phyloP scores from a whole-genome alignment of 2,888 invertebrate species.

The Caenorhabditis japonica region DNA sequence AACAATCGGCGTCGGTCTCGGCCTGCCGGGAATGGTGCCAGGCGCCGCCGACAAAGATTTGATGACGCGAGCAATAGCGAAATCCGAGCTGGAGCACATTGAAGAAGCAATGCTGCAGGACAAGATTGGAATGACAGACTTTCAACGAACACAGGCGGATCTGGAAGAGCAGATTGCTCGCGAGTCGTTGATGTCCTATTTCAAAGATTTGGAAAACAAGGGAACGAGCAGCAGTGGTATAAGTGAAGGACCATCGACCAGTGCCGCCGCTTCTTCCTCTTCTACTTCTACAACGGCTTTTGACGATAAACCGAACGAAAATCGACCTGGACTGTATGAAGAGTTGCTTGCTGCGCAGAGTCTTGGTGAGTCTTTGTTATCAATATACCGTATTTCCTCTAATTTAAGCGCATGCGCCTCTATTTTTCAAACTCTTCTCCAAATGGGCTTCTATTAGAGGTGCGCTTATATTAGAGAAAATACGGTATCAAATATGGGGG shows the following conservation, averaged over 20 bases:
- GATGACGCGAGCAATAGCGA: slow-evolving; percentile 61
- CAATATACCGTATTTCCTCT: too few relatives aligned
- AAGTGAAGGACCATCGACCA: slow-evolving; percentile 4
- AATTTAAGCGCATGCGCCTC: too few relatives aligned
- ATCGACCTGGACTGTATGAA: slow-evolving; percentile 62
- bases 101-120: slow-evolving; percentile 89
- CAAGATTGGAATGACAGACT: slow-evolving; percentile 89
- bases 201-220: slow-evolving; percentile 42
- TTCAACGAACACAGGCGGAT: slow-evolving; percentile 87
- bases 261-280: slow-evolving; percentile 1
- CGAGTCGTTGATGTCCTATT: slow-evolving; percentile 67
- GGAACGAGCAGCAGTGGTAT: not conserved
- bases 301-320: slow-evolving; percentile 4
- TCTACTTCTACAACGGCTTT: not conserved
- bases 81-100: slow-evolving; percentile 66
- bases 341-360: slow-evolving; percentile 62
- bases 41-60: slow-evolving; percentile 71
- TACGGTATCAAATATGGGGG: too few relatives aligned
- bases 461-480: too few relatives aligned
- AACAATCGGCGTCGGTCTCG: slow-evolving; percentile 86
- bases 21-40: slow-evolving; percentile 81
- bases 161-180: slow-evolving; percentile 56
- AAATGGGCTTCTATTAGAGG: too few relatives aligned
- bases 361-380: slow-evolving; percentile 21
- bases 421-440: too few relatives aligned